Percentiles rank a stretch among this genome's conserved stretches.
phyloP scores from a whole-genome alignment of 1,140 invertebrate species.

The Drosophila ficusphila region DNA sequence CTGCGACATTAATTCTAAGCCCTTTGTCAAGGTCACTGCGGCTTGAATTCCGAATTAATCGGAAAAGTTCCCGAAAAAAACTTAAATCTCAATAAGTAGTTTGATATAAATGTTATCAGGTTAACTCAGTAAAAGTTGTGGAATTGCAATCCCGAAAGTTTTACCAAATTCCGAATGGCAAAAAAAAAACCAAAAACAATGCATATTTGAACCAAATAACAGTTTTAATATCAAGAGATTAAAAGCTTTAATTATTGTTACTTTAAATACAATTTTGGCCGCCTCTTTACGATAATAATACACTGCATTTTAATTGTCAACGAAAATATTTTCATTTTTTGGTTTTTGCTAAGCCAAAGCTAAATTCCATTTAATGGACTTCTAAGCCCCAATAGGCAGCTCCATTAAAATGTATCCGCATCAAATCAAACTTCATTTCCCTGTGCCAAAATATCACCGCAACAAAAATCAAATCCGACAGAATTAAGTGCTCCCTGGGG shows the following conservation, averaged over 20 bases:
- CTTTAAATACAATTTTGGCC: no score
- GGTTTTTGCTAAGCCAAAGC: background rate
- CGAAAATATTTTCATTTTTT: background rate
- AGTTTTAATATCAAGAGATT: no score
- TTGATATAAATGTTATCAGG: background rate
- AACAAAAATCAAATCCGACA: conserved; percentile 27
- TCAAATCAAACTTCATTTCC: conserved; percentile 14
- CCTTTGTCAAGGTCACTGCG: conserved; percentile 14
- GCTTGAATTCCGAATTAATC: background rate
- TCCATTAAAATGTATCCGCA: conserved; percentile 13
- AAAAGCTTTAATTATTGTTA: no score
- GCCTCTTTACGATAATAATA: background rate
- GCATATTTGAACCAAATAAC: no score
- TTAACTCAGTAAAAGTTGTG: no score
- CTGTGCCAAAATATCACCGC: conserved; percentile 5
- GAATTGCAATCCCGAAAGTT: background rate
- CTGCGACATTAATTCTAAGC: conserved; percentile 6
- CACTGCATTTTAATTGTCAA: background rate
- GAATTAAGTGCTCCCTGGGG: conserved; percentile 61
- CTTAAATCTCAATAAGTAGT: background rate
- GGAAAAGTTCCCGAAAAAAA: background rate
- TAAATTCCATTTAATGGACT: conserved; percentile 25
- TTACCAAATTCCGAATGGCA: no score
- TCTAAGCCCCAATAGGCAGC: conserved; percentile 1
- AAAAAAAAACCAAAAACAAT: no score